Percentiles rank a stretch among this genome's conserved stretches.
phyloP scores from a whole-genome alignment of 2,113 vertebrate species.

The Fregetta grallaria region DNA sequence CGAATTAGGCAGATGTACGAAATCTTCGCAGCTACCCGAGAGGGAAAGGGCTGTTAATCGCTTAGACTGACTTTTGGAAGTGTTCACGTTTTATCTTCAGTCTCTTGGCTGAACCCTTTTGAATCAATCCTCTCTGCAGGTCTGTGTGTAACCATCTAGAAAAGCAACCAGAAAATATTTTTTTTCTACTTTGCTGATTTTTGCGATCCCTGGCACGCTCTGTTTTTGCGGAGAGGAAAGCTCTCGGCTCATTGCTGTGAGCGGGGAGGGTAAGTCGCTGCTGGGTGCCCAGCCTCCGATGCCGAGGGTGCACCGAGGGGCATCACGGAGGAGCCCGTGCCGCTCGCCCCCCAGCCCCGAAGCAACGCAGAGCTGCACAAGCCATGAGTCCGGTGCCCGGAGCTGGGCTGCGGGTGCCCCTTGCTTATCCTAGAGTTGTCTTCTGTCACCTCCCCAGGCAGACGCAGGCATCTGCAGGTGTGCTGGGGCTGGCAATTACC shows the following conservation, averaged over 20 bases:
- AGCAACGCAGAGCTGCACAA: neutral
- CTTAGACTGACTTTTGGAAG: neutral
- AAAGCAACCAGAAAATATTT: neutral
- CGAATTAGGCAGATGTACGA: neutral
- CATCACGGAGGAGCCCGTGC: neutral
- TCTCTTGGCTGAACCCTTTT: neutral
- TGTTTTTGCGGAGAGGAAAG: neutral
- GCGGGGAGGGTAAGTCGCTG: neutral
- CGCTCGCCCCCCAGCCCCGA: neutral
- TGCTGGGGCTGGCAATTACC: neutral
- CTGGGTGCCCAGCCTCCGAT: neutral
- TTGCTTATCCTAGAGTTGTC: neutral
- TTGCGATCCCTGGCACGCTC: rapidly evolving
- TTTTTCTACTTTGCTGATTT: neutral
- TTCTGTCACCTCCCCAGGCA: neutral
- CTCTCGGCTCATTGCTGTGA: rapidly evolving
- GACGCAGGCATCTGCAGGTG: neutral
- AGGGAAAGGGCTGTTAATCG: neutral
- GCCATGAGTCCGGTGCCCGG: rapidly evolving
- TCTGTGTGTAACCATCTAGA: neutral
- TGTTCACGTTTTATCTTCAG: neutral
- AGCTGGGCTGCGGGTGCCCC: neutral
- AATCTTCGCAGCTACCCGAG: rapidly evolving
- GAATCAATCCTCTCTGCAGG: neutral
- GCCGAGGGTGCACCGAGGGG: neutral